Conservation (phyloP, 1,140 invertebrate genomes). For the Ceratina australensis region DNA sequence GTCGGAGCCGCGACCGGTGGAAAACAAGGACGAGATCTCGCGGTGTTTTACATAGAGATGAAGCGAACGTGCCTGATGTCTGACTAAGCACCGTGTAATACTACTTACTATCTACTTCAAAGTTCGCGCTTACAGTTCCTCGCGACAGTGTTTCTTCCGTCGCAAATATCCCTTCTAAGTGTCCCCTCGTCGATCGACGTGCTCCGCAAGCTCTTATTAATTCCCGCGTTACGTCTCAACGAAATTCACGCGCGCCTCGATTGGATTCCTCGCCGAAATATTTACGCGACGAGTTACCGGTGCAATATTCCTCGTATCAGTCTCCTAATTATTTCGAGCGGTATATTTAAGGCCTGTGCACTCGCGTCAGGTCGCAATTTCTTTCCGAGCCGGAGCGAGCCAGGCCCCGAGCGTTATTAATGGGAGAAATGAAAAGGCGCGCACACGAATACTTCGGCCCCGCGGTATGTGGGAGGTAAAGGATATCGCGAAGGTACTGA, state of each 20-base stretch:
- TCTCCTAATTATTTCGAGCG: slow-evolving; percentile 12
- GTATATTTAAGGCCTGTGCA: background rate
- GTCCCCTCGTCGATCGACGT: too few species aligned
- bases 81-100: background rate
- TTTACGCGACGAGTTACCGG: too few species aligned
- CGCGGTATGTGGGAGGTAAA: background rate
- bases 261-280: too few species aligned
- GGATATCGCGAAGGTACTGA: slow-evolving; percentile 48
- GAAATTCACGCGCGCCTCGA: too few species aligned
- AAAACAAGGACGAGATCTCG: background rate
- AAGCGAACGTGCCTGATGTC: background rate
- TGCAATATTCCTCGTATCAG: background rate
- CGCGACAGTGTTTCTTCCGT: too few species aligned
- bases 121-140: too few species aligned
- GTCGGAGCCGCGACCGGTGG: background rate
- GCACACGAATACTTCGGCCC: slow-evolving; percentile 18
- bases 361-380: background rate
- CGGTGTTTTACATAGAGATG: background rate
- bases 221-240: background rate
- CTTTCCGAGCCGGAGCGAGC: background rate
- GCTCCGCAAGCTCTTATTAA: background rate
- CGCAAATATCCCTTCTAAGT: too few species aligned
- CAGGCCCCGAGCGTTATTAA: slow-evolving; percentile 1
- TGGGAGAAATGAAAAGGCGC: slow-evolving; percentile 8
- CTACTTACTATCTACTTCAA: background rate